Evolutionary conservation across 2,797 vertebrate genomes (phyloP).

Genomic region (Chloroceryle inda): DNA sequence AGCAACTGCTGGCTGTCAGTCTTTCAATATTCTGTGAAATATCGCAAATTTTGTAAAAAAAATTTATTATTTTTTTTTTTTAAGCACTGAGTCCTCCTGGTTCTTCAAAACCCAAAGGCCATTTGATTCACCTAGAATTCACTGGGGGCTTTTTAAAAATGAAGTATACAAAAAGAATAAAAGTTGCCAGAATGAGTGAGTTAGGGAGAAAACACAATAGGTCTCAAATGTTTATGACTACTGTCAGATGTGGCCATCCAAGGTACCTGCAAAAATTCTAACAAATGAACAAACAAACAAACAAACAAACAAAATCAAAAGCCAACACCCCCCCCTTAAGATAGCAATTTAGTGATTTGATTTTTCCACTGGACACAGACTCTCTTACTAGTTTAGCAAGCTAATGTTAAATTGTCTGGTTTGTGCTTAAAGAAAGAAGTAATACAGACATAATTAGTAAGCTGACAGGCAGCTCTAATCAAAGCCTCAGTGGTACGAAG

Average conservation of each 20-base stretch:
- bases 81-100: background rate
- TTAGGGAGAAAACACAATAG: background rate
- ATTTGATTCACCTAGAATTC: background rate
- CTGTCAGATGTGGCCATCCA: background rate
- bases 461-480: slow-evolving; percentile 66
- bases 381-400: background rate
- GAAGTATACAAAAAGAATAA: background rate
- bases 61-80: background rate
- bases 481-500: slow-evolving; percentile 45
- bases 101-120: background rate
- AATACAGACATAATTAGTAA: slow-evolving; percentile 59
- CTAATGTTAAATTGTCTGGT: slow-evolving; percentile 39
- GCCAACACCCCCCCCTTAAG: background rate
- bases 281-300: background rate
- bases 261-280: slow-evolving; percentile 13
- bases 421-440: slow-evolving; percentile 51
- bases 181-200: background rate
- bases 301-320: background rate
- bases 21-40: background rate
- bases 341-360: background rate
- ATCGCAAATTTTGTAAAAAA: background rate
- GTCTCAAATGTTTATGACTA: background rate
- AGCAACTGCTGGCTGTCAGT: background rate
- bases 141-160: background rate
- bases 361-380: slow-evolving; percentile 27